phyloP scores from a whole-genome alignment of 2,797 vertebrate species.

The Urosaurus nigricauda region DNA sequence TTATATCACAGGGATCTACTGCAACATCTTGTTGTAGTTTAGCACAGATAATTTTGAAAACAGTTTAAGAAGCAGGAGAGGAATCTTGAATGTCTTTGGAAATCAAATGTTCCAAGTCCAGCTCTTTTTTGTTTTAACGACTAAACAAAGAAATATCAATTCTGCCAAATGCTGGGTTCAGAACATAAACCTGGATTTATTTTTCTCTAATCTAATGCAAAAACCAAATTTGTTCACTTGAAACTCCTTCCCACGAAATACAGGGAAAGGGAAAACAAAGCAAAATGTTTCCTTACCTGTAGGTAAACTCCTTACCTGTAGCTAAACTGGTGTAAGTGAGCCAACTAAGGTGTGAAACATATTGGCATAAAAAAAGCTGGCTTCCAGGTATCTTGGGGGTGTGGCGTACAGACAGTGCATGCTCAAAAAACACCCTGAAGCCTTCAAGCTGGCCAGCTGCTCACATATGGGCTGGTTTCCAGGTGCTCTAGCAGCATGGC shows the following conservation, averaged over 20 bases:
- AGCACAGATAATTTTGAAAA: neutral
- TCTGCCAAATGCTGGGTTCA: neutral
- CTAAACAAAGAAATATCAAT: neutral
- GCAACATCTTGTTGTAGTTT: neutral
- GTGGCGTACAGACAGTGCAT: too few relatives aligned
- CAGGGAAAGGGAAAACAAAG: neutral
- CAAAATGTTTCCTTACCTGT: too few relatives aligned
- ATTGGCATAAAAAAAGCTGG: too few relatives aligned
- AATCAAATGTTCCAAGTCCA: neutral
- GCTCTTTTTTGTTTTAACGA: neutral
- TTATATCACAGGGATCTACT: neutral
- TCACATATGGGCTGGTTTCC: too few relatives aligned
- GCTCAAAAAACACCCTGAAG: too few relatives aligned
- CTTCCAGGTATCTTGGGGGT: too few relatives aligned
- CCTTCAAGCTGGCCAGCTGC: too few relatives aligned
- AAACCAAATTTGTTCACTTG: neutral
- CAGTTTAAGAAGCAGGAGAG: neutral
- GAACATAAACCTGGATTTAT: neutral
- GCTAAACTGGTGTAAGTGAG: too few relatives aligned
- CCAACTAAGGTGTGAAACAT: too few relatives aligned
- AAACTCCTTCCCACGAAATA: too few relatives aligned
- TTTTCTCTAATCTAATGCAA: neutral
- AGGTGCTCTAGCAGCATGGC: too few relatives aligned
- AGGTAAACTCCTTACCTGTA: too few relatives aligned
- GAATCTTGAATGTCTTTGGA: neutral